phyloP scores from a whole-genome alignment of 2,797 vertebrate genomes.

The Lophura swinhoii region DNA sequence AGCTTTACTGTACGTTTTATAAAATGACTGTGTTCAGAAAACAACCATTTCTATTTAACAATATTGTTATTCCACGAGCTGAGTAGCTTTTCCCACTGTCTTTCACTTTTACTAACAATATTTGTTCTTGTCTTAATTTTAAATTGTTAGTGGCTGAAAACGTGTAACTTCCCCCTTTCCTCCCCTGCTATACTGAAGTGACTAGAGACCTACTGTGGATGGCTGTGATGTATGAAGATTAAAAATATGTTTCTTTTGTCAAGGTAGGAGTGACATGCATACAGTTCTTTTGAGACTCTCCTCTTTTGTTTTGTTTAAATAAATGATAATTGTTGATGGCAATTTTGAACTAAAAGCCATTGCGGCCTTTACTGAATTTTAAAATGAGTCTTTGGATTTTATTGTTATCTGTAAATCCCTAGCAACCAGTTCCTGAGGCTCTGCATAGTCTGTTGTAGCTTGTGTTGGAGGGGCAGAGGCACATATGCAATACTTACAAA shows the following conservation, averaged over 20 bases:
- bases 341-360: constrained; percentile 15
- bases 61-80: constrained; percentile 67
- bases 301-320: constrained; percentile 59
- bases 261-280: neutral
- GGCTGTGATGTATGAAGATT: constrained; percentile 59
- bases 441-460: neutral
- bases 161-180: constrained; percentile 16
- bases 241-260: constrained; percentile 50
- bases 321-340: constrained; percentile 47
- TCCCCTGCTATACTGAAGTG: neutral
- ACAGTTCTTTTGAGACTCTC: constrained; percentile 47
- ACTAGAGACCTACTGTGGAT: constrained; percentile 43
- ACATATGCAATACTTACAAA: constrained; percentile 34
- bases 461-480: constrained; percentile 12
- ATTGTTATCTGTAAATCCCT: constrained; percentile 48
- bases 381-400: constrained; percentile 26
- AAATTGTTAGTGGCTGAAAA: constrained; percentile 71
- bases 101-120: constrained; percentile 58
- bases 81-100: constrained; percentile 44
- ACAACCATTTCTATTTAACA: constrained; percentile 78
- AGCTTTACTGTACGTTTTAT: constrained; percentile 78
- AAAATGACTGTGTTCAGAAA: constrained; percentile 78
- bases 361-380: neutral
- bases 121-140: constrained; percentile 72
- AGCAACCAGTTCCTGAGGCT: neutral